A percentile compares a stretch with the other conserved stretches of the same genome.
phyloP scores from a whole-genome alignment of 64 coral and sea anemone genomes.

The Cladopsammia gracilis region DNA sequence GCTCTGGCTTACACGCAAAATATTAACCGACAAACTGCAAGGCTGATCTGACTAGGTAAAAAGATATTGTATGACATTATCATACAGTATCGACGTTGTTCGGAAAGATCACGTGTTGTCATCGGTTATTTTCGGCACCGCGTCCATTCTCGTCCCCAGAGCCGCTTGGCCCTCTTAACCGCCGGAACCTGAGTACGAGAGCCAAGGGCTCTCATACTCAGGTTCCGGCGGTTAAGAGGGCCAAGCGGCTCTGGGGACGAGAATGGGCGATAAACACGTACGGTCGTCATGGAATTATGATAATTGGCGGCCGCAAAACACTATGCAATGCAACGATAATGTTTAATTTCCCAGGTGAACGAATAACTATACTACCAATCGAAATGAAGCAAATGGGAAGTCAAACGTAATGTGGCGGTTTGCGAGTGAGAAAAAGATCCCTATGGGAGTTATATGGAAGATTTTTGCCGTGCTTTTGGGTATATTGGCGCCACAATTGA shows the following conservation, averaged over 20 bases:
- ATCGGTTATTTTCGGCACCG: too few relatives aligned
- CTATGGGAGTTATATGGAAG: background rate
- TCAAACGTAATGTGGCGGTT: conserved; percentile 16
- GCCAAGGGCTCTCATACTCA: too few relatives aligned
- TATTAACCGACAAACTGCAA: too few relatives aligned
- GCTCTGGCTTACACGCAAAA: too few relatives aligned
- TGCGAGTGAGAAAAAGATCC: background rate
- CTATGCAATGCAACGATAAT: conserved; percentile 6
- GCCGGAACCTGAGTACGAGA: too few relatives aligned
- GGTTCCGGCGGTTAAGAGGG: too few relatives aligned
- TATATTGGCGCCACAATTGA: background rate
- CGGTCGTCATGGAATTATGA: conserved; percentile 35
- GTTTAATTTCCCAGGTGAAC: background rate
- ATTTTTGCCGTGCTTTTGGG: background rate
- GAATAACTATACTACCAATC: conserved; percentile 1
- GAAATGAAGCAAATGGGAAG: background rate
- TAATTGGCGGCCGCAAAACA: background rate
- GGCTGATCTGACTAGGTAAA: too few relatives aligned
- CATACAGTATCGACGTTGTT: too few relatives aligned
- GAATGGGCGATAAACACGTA: background rate
- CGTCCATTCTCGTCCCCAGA: too few relatives aligned
- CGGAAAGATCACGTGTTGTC: background rate
- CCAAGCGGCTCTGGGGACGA: too few relatives aligned
- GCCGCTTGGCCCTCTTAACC: too few relatives aligned
- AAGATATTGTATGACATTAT: too few relatives aligned